Percentiles rank a stretch among this genome's conserved stretches.
These are phyloP conservation scores for Callopanchax toddi DNA, from an alignment of 2,113 vertebrate species.

Conservation along the genomic window DNA sequence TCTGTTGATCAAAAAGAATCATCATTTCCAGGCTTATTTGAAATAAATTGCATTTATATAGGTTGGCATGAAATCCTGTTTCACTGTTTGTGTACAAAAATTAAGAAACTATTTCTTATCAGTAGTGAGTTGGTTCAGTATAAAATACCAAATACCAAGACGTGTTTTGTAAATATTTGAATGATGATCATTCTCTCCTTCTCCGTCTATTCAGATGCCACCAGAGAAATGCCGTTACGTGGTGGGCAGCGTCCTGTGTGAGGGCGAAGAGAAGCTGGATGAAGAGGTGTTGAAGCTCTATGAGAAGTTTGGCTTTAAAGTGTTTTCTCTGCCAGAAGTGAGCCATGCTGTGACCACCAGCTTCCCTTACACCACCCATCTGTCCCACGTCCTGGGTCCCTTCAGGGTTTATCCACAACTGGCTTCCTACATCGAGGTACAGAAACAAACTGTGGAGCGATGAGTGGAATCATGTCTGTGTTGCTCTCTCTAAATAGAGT, in stretches of 20 bases:
- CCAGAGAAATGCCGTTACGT: conserved; percentile 88
- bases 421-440: conserved; percentile 90
- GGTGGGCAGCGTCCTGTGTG: conserved; percentile 91
- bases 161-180: not conserved
- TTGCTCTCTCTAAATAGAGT: too few species aligned
- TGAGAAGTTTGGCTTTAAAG: conserved; percentile 91
- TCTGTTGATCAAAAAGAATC: not conserved
- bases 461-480: too few species aligned
- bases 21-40: not conserved
- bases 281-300: conserved; percentile 87
- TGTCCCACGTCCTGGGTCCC: conserved; percentile 88
- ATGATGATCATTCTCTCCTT: not conserved
- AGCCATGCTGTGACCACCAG: conserved; percentile 90
- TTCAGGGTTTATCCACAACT: conserved; percentile 88
- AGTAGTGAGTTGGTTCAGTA: not conserved
- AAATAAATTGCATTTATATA: not conserved
- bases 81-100: too few species aligned
- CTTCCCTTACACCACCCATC: conserved; percentile 86
- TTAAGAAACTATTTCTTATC: too few species aligned
- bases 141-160: not conserved
- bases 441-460: not conserved
- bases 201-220: conserved; percentile 74
- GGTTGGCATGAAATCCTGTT: too few species aligned
- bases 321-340: conserved; percentile 92
- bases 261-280: conserved; percentile 85